Percentiles rank a stretch among this genome's conserved stretches.
Evolutionary conservation across 2,797 vertebrate genomes (phyloP).

Genomic region (Lerista edwardsae): DNA sequence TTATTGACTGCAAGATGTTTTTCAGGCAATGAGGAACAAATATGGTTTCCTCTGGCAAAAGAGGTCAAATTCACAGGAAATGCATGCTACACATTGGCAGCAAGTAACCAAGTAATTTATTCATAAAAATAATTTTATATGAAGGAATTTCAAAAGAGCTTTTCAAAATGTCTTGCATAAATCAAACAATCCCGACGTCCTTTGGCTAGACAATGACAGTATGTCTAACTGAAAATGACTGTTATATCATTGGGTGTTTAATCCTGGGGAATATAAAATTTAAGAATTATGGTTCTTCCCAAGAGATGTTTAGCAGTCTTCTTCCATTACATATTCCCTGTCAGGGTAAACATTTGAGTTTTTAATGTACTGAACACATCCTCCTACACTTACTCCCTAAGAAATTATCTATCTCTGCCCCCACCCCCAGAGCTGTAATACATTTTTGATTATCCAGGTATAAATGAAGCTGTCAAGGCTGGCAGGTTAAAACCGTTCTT

Average conservation of each 20-base stretch:
- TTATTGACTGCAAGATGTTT: background rate
- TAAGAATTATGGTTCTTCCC: constrained; percentile 48
- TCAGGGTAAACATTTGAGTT: constrained; percentile 33
- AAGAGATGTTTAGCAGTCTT: constrained; percentile 48
- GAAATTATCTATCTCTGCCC: background rate
- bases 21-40: constrained; percentile 7
- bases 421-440: constrained; percentile 15
- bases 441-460: constrained; percentile 42
- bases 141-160: constrained; percentile 51
- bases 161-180: constrained; percentile 54
- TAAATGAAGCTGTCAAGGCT: constrained; percentile 75
- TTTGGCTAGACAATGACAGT: constrained; percentile 49
- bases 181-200: constrained; percentile 28
- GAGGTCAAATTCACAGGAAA: constrained; percentile 25
- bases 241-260: constrained; percentile 46
- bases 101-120: constrained; percentile 15
- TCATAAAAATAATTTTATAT: constrained; percentile 18
- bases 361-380: constrained; percentile 45
- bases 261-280: constrained; percentile 36
- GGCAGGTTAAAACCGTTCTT: constrained; percentile 76
- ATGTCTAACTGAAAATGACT: constrained; percentile 42
- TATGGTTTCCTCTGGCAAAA: background rate
- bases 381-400: background rate
- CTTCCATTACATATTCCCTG: constrained; percentile 34
- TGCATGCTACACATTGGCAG: constrained; percentile 9